Conservation (phyloP, 2,888 invertebrate genomes). For the Harpagoxenus sublaevis region DNA sequence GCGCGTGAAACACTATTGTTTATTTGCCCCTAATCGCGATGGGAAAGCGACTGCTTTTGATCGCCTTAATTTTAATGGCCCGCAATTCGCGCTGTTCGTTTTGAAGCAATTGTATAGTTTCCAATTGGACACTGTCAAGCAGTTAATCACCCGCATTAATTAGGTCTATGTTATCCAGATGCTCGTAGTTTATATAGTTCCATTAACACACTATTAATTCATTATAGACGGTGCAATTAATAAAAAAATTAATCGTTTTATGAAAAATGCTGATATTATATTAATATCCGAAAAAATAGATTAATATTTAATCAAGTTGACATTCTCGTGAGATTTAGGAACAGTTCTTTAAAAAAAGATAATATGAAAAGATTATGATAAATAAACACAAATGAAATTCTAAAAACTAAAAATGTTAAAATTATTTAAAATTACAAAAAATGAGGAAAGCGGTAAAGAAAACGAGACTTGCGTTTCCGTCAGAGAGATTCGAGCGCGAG, state of each 20-base stretch:
- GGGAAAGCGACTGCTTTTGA: constrained; percentile 65
- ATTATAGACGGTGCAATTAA: neutral
- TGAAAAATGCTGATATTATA: neutral
- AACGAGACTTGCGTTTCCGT: neutral
- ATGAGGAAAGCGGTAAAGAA: neutral
- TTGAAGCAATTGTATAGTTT: constrained; percentile 66
- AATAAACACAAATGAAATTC: neutral
- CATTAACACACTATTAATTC: neutral
- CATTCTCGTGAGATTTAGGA: neutral
- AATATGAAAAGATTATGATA: neutral
- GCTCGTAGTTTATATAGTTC: neutral
- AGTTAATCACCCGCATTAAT: constrained; percentile 17
- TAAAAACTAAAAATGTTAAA: neutral
- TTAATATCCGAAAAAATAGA: neutral
- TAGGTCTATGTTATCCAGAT: constrained; percentile 2
- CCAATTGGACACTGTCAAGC: constrained; percentile 68
- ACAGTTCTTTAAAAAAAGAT: neutral
- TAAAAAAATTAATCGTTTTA: neutral
- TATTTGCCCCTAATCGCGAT: constrained; percentile 61
- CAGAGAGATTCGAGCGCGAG: neutral
- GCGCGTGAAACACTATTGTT: constrained; percentile 30
- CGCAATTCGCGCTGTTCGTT: constrained; percentile 64
- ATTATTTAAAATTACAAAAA: constrained; percentile 1
- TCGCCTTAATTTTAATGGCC: constrained; percentile 69
- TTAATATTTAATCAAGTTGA: neutral